phyloP scores from a whole-genome alignment of 2,888 invertebrate species.

The Agonopterix heracliana region DNA sequence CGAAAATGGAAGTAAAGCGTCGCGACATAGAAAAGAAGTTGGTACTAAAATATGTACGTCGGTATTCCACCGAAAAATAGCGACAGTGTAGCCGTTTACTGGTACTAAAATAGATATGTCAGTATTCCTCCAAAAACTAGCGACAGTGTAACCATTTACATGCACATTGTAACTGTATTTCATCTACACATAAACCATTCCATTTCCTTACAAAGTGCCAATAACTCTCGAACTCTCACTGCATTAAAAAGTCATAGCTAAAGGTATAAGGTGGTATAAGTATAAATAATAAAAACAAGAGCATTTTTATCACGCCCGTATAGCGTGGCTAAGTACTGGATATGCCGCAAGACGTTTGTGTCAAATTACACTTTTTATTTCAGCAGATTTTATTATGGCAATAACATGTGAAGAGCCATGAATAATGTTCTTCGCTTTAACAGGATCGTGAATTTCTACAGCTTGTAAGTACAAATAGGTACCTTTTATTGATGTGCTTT shows the following conservation, averaged over 20 bases:
- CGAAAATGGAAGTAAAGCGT: not conserved
- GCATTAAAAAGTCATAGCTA: conserved; percentile 13
- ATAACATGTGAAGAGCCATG: conserved; percentile 48
- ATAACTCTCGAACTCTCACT: conserved; percentile 4
- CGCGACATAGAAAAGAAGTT: not conserved
- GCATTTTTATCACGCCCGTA: conserved; percentile 32
- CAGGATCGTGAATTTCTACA: not conserved
- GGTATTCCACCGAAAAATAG: too few relatives aligned
- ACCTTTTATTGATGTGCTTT: too few relatives aligned
- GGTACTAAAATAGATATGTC: too few relatives aligned
- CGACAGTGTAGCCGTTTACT: not conserved
- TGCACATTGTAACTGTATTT: not conserved
- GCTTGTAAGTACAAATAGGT: not conserved
- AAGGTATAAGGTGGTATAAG: too few relatives aligned
- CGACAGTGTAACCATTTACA: not conserved
- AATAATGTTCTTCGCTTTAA: conserved; percentile 27
- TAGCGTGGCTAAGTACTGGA: conserved; percentile 36
- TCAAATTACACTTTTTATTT: conserved; percentile 63
- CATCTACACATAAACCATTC: not conserved
- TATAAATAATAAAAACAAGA: conserved; percentile 26
- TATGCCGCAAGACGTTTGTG: conserved; percentile 48
- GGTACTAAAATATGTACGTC: too few relatives aligned
- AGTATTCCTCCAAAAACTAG: too few relatives aligned
- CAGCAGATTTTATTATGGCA: conserved; percentile 58
- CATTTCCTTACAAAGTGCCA: conserved; percentile 5